Percentiles rank a stretch among this genome's conserved stretches.
phyloP scores from a whole-genome alignment of 2,797 vertebrate genomes.

The Hafferia zeledoni region DNA sequence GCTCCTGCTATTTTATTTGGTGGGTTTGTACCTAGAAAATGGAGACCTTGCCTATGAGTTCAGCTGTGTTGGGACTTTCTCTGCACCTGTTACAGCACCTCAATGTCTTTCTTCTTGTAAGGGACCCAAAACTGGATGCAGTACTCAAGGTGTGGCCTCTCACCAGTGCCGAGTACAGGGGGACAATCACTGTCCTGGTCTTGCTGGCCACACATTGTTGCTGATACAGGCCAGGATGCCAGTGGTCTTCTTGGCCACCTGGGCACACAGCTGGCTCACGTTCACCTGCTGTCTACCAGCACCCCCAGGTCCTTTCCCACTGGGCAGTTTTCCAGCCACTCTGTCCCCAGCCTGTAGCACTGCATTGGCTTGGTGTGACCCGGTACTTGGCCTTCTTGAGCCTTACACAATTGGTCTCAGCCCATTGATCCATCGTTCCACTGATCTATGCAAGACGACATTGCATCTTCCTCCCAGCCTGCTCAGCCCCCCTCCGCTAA shows the following conservation, averaged over 20 bases:
- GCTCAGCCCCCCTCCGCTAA: neutral
- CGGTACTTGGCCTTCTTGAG: neutral
- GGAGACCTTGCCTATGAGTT: neutral
- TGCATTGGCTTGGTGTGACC: neutral
- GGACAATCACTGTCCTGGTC: fast-evolving
- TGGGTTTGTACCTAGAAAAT: neutral
- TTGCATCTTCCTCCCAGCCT: neutral
- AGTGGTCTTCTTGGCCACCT: neutral
- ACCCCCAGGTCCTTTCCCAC: neutral
- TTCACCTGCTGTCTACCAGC: neutral
- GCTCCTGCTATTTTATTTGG: neutral
- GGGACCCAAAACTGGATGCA: neutral
- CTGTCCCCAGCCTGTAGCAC: neutral
- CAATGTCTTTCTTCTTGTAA: neutral
- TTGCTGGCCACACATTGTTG: too few species aligned
- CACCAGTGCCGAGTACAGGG: fast-evolving
- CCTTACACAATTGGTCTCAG: fast-evolving
- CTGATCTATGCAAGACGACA: too few species aligned
- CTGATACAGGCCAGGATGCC: neutral
- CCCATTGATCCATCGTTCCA: neutral
- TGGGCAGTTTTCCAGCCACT: neutral
- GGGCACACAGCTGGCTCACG: too few species aligned
- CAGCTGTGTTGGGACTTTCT: neutral
- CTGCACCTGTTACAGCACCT: neutral
- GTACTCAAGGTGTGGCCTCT: neutral